phyloP scores from a whole-genome alignment of 2,797 vertebrate species.

The Lates japonicus region DNA sequence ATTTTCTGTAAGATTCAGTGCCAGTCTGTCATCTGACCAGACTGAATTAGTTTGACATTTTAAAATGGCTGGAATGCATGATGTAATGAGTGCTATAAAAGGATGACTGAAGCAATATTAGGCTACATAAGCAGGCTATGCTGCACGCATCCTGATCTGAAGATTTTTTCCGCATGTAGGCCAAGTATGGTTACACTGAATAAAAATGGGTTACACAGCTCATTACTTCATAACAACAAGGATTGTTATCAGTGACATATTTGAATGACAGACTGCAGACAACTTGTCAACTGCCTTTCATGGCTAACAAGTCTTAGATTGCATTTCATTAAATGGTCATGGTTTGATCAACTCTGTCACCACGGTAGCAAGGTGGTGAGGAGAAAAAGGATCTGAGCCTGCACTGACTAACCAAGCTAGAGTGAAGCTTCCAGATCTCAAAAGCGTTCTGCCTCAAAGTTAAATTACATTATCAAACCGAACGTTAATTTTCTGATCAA shows the following conservation, averaged over 20 bases:
- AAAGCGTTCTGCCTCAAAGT: constrained; percentile 1
- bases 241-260: constrained; percentile 35
- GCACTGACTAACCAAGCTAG: constrained; percentile 1
- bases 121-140: constrained; percentile 33
- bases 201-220: constrained; percentile 63
- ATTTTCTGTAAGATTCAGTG: neutral
- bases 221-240: constrained; percentile 47
- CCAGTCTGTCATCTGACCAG: constrained; percentile 14
- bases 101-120: constrained; percentile 47
- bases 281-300: constrained; percentile 17
- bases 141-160: constrained; percentile 41
- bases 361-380: neutral
- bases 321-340: constrained; percentile 44
- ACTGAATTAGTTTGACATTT: constrained; percentile 40
- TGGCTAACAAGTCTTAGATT: constrained; percentile 12
- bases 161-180: constrained; percentile 52
- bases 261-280: constrained; percentile 38
- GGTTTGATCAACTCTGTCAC: constrained; percentile 20
- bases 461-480: constrained; percentile 36
- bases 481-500: constrained; percentile 32
- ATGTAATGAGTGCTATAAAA: constrained; percentile 56
- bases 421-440: constrained; percentile 24
- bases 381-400: neutral
- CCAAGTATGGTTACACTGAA: constrained; percentile 58
- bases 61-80: constrained; percentile 60